Evolutionary conservation across 2,797 vertebrate species (phyloP), one percentile per base, ranked within the genome.

Genomic region (Enteromius treurensis): DNA sequence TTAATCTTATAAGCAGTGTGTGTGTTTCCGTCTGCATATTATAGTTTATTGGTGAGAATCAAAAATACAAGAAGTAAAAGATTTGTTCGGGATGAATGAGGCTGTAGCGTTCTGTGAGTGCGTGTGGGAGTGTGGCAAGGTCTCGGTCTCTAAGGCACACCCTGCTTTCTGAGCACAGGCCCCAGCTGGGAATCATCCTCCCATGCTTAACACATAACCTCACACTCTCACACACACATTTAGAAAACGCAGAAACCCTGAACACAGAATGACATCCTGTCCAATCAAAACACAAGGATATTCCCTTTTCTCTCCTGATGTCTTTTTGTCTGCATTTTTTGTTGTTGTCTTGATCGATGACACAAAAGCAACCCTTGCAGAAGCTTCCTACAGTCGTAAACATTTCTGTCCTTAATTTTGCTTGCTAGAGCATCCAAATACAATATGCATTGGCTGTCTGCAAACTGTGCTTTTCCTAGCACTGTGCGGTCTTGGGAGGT

Each of bases 141-240:
- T 62, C 67, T 67, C 40, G 6, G 71, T 70, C 77, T 83, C 70
- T 53, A 40, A 80, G 62, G 51, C n/a, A 74, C 74, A 85, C 74
- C 75, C 74, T 79, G 68, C 26, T 79, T 76, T 76, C 77, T 49
- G 76, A 82, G 76, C 26, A 40, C 19, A 49, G 71, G 64, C 34
- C 82, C 69, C 85, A 87, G 86, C 86, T 87, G 86, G 68, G 70
- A 68, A 49, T 74, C 67, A 82, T 29, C 23, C 29, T 15, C 55
- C 65, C 77, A 75, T 78, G 58, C 69, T 74, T 86, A 81, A 86
- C 81, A 84, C 75, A 70, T 60, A 47, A 77, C 53, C 77, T 40
- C 68, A 79, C 60, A 80, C 34, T 42, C 76, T 60, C 76, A 60
- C 21, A 51, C 67, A 37, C 32, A 80, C n/a, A 45, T 21, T 34